phyloP scores from a whole-genome alignment of 2,888 invertebrate genomes.

The Hirtodrosophila cameraria region DNA sequence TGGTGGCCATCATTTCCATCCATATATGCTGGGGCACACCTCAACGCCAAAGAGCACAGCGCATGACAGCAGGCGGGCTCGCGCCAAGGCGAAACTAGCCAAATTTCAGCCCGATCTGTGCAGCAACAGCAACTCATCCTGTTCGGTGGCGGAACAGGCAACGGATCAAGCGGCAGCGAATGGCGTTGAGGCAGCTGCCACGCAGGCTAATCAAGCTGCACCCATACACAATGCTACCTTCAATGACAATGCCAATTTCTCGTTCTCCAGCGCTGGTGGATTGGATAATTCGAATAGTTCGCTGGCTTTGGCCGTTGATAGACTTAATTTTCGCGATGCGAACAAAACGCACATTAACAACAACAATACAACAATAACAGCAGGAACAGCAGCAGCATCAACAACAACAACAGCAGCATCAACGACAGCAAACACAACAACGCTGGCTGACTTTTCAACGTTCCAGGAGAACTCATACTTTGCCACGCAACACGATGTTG shows the following conservation, averaged over 20 bases:
- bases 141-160: conserved; percentile 69
- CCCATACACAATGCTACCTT: conserved; percentile 75
- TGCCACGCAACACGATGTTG: conserved; percentile 83
- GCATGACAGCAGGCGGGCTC: conserved; percentile 52
- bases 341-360: conserved; percentile 57
- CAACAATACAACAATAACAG: no score
- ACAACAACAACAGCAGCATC: conserved; percentile 50
- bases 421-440: conserved; percentile 32
- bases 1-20: conserved; percentile 82
- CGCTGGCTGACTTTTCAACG: conserved; percentile 82
- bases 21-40: conserved; percentile 80
- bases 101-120: conserved; percentile 66
- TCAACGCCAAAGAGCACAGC: conserved; percentile 80
- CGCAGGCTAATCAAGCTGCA: conserved; percentile 5
- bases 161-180: conserved; percentile 46
- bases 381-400: no score
- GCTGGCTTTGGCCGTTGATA: conserved; percentile 78
- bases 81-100: conserved; percentile 72
- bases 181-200: conserved; percentile 17
- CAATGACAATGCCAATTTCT: conserved; percentile 82
- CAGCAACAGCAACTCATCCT: conserved; percentile 82
- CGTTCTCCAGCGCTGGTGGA: conserved; percentile 81
- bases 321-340: conserved; percentile 80
- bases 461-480: conserved; percentile 84
- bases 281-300: conserved; percentile 82